Conservation (phyloP, 2,113 vertebrate genomes). For the Xenus cinereus region DNA sequence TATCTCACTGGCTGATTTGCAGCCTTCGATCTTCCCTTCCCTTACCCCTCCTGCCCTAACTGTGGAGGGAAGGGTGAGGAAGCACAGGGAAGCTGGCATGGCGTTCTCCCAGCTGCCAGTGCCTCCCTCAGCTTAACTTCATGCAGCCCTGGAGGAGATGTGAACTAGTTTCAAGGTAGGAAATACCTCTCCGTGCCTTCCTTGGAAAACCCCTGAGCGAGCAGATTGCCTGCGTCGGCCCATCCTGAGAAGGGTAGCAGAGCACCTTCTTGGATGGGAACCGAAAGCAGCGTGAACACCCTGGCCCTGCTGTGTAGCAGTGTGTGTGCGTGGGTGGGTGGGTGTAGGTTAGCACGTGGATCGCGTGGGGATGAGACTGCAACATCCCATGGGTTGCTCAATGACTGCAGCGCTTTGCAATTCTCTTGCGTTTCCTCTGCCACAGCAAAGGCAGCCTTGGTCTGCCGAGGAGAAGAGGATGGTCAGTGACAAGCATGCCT, state of each 20-base stretch:
- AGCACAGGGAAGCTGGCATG: not conserved
- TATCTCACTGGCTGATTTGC: not conserved
- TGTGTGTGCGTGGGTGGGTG: accelerated
- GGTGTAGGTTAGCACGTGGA: not conserved
- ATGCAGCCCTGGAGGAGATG: not conserved
- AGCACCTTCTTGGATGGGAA: not conserved
- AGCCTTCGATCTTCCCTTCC: not conserved
- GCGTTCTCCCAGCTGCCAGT: not conserved
- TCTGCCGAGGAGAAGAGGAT: not conserved
- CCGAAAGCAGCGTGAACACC: not conserved
- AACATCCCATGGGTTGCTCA: not conserved
- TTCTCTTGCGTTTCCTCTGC: not conserved
- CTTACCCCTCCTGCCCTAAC: not conserved
- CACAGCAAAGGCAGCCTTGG: not conserved
- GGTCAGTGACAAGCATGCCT: not conserved
- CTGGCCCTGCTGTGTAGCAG: not conserved
- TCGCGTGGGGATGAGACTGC: not conserved
- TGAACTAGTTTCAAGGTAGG: not conserved
- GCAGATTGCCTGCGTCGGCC: no score
- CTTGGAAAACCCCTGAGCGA: not conserved
- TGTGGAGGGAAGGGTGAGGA: not conserved
- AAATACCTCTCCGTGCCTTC: not conserved
- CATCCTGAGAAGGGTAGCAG: not conserved
- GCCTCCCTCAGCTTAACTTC: not conserved
- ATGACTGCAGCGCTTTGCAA: not conserved